Conservation (phyloP, 2,113 vertebrate species). For the Bostrychus sinensis region DNA sequence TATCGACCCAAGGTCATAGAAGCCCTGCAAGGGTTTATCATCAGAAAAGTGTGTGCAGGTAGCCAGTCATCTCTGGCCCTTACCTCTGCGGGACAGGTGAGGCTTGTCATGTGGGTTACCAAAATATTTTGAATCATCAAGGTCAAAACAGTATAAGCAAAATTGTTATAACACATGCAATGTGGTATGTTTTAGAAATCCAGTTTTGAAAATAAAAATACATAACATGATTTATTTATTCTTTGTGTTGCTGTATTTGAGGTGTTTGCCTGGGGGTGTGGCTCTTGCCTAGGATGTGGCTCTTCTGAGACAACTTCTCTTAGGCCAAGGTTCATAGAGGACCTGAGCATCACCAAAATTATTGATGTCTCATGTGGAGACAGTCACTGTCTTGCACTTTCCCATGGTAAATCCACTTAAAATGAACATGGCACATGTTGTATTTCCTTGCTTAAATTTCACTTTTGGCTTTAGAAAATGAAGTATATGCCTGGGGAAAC, state of each 20-base stretch:
- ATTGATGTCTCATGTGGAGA: slow-evolving; percentile 98
- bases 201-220: not conserved
- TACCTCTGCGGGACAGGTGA: slow-evolving; percentile 85
- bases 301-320: slow-evolving; percentile 96
- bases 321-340: slow-evolving; percentile 92
- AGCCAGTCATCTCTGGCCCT: slow-evolving; percentile 84
- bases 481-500: slow-evolving; percentile 99
- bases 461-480: slow-evolving; percentile 84
- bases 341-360: slow-evolving; percentile 93
- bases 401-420: slow-evolving; percentile 92
- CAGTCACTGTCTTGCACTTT: slow-evolving; percentile 96
- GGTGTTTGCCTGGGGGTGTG: slow-evolving; percentile 98
- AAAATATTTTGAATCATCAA: not conserved
- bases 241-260: slow-evolving; percentile 48
- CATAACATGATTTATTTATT: too few relatives aligned
- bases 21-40: slow-evolving; percentile 81
- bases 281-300: slow-evolving; percentile 95
- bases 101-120: not conserved
- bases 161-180: too few relatives aligned
- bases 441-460: not conserved
- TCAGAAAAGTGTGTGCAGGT: slow-evolving; percentile 84
- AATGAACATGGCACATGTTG: not conserved
- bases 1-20: slow-evolving; percentile 84
- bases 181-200: too few relatives aligned
- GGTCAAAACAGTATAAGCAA: not conserved